Evolutionary conservation across 2,888 invertebrate species (phyloP).

Genomic region (Melanotus villosus): DNA sequence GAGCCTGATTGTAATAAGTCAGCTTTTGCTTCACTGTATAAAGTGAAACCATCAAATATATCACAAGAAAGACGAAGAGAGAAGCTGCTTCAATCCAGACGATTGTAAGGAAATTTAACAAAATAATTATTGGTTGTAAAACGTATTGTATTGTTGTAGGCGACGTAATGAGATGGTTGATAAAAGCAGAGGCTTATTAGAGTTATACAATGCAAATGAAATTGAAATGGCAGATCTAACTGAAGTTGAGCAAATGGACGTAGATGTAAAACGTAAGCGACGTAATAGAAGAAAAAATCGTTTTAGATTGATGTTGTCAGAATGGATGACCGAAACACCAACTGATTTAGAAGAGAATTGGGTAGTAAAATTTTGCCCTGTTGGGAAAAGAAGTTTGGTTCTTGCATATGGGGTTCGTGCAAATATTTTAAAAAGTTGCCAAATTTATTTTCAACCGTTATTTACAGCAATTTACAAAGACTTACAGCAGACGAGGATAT

Average conservation of each 20-base stretch:
- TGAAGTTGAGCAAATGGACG: slow-evolving; percentile 57
- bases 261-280: slow-evolving; percentile 55
- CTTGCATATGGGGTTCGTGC: slow-evolving; percentile 77
- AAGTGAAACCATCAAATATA: too few relatives aligned
- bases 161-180: slow-evolving; percentile 70
- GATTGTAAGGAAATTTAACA: slow-evolving; percentile 69
- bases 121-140: not conserved
- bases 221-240: slow-evolving; percentile 35
- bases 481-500: slow-evolving; percentile 77
- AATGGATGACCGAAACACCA: slow-evolving; percentile 94
- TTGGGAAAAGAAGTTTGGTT: slow-evolving; percentile 86
- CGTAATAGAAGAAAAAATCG: slow-evolving; percentile 53
- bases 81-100: slow-evolving; percentile 72
- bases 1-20: too few relatives aligned
- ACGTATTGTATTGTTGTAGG: slow-evolving; percentile 62
- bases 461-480: slow-evolving; percentile 78
- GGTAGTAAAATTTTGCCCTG: slow-evolving; percentile 85
- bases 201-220: slow-evolving; percentile 63
- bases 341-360: slow-evolving; percentile 80
- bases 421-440: not conserved
- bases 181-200: slow-evolving; percentile 70
- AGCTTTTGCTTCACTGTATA: too few relatives aligned
- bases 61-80: slow-evolving; percentile 69
- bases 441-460: slow-evolving; percentile 44
- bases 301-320: slow-evolving; percentile 86